These are phyloP conservation scores for Galeruca laticollis DNA, from an alignment of 2,888 invertebrate genomes.

Conservation along the genomic window DNA sequence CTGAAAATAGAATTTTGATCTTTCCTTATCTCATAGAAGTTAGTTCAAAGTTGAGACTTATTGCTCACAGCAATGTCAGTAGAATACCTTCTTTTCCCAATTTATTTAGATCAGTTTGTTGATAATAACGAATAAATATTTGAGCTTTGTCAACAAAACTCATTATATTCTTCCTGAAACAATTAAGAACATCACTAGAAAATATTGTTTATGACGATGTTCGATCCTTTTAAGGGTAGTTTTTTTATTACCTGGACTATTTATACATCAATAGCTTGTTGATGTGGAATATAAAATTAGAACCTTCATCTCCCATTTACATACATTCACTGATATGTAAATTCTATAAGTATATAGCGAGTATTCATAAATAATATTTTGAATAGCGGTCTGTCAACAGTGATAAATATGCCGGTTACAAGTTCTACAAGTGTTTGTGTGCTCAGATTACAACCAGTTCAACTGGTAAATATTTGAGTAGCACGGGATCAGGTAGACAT, in stretches of 20 bases:
- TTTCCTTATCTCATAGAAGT: no score
- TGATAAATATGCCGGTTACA: conserved; percentile 50
- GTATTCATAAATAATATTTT: conserved; percentile 50
- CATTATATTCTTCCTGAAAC: no score
- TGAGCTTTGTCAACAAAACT: no score
- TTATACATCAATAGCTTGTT: conserved; percentile 31
- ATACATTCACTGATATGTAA: conserved; percentile 38
- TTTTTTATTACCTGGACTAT: conserved; percentile 15
- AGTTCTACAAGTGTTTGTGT: conserved; percentile 54
- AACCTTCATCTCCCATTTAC: conserved; percentile 37
- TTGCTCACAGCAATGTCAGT: no score
- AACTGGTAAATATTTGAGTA: conserved; percentile 55
- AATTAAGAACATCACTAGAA: no score
- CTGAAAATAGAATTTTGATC: no score
- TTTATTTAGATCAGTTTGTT: no score
- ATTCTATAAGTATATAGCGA: conserved; percentile 45
- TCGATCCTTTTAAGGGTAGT: no score
- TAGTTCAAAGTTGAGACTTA: no score
- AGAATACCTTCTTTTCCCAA: no score
- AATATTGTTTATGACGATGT: no score
- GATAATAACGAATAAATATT: no score
- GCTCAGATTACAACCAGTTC: conserved; percentile 56
- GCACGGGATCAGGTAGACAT: conserved; percentile 47
- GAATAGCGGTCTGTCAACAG: conserved; percentile 55
- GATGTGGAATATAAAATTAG: conserved; percentile 44